These are phyloP conservation scores for Drosophila histrio DNA, from an alignment of 2,888 invertebrate species.

Conservation along the genomic window DNA sequence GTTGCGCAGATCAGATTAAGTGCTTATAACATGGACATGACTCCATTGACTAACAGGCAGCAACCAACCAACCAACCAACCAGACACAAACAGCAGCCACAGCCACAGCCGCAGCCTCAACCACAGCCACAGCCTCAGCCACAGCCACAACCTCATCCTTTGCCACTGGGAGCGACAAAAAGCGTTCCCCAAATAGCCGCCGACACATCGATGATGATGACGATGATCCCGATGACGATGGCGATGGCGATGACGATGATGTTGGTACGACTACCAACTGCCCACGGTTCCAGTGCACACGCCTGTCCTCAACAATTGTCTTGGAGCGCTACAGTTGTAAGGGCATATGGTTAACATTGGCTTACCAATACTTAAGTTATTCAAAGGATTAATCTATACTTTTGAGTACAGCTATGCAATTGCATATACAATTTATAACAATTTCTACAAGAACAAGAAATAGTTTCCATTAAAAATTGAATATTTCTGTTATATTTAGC, in stretches of 20 bases:
- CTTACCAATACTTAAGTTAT: background rate
- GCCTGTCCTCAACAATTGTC: slow-evolving; percentile 29
- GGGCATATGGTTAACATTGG: background rate
- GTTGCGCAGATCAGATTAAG: slow-evolving; percentile 69
- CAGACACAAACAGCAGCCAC: slow-evolving; percentile 29
- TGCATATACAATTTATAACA: too few relatives aligned
- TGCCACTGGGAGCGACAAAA: slow-evolving; percentile 40
- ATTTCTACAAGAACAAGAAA: too few relatives aligned
- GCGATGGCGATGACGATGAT: slow-evolving; percentile 21
- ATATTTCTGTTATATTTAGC: too few relatives aligned
- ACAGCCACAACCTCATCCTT: slow-evolving; percentile 3
- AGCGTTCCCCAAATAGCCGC: slow-evolving; percentile 49
- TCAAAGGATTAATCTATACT: too few relatives aligned
- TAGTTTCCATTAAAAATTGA: too few relatives aligned
- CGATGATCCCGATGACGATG: slow-evolving; percentile 14
- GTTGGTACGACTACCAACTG: slow-evolving; percentile 11
- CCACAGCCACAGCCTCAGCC: slow-evolving; percentile 15
- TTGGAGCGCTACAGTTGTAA: background rate
- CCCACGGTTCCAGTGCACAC: slow-evolving; percentile 10
- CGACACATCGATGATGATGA: slow-evolving; percentile 55
- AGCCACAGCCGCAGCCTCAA: slow-evolving; percentile 6
- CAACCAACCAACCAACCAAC: slow-evolving; percentile 23
- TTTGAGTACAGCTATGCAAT: too few relatives aligned
- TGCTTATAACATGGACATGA: slow-evolving; percentile 80
- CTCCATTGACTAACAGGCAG: slow-evolving; percentile 73